phyloP scores from a whole-genome alignment of 2,797 vertebrate species.

The Emys orbicularis region DNA sequence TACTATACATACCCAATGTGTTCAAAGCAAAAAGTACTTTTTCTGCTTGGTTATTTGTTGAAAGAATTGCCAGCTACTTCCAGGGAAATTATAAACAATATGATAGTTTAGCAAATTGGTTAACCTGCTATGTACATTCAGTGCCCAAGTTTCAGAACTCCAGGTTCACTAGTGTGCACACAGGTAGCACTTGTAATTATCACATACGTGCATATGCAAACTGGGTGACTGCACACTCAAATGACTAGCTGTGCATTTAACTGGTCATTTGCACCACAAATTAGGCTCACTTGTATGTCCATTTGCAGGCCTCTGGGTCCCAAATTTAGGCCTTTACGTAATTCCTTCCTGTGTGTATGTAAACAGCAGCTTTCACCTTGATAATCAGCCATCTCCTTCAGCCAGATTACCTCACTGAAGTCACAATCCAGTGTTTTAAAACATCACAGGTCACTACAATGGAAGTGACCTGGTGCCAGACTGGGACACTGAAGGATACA shows the following conservation, averaged over 20 bases:
- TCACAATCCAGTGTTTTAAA: background rate
- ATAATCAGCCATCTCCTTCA: background rate
- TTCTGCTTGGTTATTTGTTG: background rate
- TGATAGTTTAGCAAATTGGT: background rate
- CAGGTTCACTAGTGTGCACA: background rate
- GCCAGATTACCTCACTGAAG: background rate
- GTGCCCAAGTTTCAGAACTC: background rate
- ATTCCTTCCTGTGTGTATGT: background rate
- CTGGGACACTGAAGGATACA: background rate
- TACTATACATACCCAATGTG: background rate
- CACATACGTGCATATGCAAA: background rate
- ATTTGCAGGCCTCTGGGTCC: background rate
- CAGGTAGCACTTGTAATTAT: background rate
- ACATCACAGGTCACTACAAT: background rate
- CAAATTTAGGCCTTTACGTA: background rate
- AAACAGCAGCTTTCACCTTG: background rate
- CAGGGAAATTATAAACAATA: background rate
- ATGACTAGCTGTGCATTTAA: background rate
- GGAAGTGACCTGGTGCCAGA: background rate
- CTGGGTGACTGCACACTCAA: background rate
- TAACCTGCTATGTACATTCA: background rate
- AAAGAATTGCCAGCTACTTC: conserved; percentile 8
- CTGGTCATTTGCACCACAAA: background rate
- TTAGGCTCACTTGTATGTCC: rapidly evolving
- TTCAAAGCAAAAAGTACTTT: background rate